phyloP scores from a whole-genome alignment of 2,888 invertebrate species.

The Thalpophila matura region DNA sequence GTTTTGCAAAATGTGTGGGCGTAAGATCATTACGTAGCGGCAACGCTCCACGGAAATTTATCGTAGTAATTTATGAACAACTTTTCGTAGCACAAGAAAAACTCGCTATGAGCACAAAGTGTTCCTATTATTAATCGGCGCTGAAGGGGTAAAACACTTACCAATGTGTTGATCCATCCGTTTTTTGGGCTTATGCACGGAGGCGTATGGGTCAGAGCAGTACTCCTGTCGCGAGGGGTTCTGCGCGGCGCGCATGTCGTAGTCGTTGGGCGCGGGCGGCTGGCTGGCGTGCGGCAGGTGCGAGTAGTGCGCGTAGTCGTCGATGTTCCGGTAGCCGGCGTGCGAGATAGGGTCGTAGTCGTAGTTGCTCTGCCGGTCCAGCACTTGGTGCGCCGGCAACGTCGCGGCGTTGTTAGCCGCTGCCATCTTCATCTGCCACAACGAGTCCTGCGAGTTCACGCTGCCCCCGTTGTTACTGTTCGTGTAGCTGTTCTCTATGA shows the following conservation, averaged over 20 bases:
- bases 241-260: constrained; percentile 93
- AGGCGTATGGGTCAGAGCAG: constrained; percentile 96
- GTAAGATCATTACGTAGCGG: constrained; percentile 39
- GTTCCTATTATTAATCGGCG: constrained; percentile 27
- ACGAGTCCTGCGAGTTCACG: constrained; percentile 97
- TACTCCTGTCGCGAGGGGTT: constrained; percentile 97
- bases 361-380: constrained; percentile 93
- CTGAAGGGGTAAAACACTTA: constrained; percentile 77
- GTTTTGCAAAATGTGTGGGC: constrained; percentile 34
- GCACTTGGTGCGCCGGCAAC: constrained; percentile 85
- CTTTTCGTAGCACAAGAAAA: constrained; percentile 30
- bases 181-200: constrained; percentile 97
- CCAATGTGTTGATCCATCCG: constrained; percentile 96
- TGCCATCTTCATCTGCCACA: constrained; percentile 98
- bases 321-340: constrained; percentile 95
- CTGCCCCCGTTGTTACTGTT: constrained; percentile 98
- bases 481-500: constrained; percentile 97
- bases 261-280: constrained; percentile 83
- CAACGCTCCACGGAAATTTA: constrained; percentile 38
- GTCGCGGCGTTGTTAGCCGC: constrained; percentile 93
- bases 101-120: constrained; percentile 17
- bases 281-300: constrained; percentile 91
- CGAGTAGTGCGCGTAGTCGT: constrained; percentile 96
- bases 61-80: constrained; percentile 48
- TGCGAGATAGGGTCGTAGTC: constrained; percentile 94